phyloP scores from a whole-genome alignment of 2,797 vertebrate genomes.

The Pachyuromys duprasi region DNA sequence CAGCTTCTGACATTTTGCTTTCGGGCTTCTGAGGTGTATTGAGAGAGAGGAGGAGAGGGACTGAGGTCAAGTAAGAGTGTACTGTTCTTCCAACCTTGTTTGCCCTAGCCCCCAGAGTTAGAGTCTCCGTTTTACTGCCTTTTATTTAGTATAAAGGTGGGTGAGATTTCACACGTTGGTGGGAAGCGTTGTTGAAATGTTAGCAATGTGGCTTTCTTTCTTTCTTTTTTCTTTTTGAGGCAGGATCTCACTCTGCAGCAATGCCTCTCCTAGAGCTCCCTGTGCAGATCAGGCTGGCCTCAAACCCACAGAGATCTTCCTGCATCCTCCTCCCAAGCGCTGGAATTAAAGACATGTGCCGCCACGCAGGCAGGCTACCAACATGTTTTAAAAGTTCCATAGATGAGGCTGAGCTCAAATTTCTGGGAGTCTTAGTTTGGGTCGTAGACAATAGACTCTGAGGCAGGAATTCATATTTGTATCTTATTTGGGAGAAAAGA shows the following conservation, averaged over 20 bases:
- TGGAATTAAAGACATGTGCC: neutral
- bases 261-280: neutral
- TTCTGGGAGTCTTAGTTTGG: neutral
- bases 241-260: neutral
- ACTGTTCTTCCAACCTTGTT: neutral
- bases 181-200: neutral
- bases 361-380: neutral
- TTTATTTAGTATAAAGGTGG: neutral
- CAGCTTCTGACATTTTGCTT: neutral
- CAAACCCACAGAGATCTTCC: too few species aligned
- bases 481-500: neutral
- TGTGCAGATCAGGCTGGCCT: neutral
- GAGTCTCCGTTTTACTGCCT: neutral
- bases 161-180: neutral
- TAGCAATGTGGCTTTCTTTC: neutral
- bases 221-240: neutral
- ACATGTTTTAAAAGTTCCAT: neutral
- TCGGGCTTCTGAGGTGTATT: neutral
- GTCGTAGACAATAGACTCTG: neutral
- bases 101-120: neutral
- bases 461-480: neutral
- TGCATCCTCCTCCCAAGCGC: neutral
- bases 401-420: neutral
- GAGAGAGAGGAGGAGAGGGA: neutral
- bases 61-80: neutral